Percentiles rank a stretch among this genome's conserved stretches.
Evolutionary conservation across 1,140 invertebrate species (phyloP).

Genomic region (Asobara japonica): DNA sequence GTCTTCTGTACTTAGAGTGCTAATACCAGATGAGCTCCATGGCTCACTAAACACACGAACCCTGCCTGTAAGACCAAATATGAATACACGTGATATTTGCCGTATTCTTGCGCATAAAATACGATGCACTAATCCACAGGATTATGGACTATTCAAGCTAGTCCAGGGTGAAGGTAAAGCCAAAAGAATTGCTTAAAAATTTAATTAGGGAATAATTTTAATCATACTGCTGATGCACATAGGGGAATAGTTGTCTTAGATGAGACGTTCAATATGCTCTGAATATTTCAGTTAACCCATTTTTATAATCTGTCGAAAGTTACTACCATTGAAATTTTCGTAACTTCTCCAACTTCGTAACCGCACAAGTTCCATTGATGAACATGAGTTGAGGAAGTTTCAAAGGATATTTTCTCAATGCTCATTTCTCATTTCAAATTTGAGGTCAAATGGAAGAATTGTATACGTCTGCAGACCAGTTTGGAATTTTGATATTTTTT

Average conservation of each 20-base stretch:
- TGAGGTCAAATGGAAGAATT: too few species aligned
- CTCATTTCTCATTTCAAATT: not conserved
- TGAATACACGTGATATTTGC: constrained; percentile 91
- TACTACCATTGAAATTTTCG: not conserved
- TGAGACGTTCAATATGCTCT: not conserved
- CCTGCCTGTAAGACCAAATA: constrained; percentile 89
- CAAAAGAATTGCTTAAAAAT: constrained; percentile 14
- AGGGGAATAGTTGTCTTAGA: not conserved
- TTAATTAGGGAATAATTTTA: constrained; percentile 6
- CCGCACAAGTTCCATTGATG: not conserved
- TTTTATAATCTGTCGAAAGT: not conserved
- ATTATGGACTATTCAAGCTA: constrained; percentile 93
- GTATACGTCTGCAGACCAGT: too few species aligned
- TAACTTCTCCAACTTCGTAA: not conserved
- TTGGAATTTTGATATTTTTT: too few species aligned
- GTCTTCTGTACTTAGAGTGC: constrained; percentile 84
- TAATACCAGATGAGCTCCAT: constrained; percentile 91
- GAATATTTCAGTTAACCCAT: not conserved
- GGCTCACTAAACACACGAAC: constrained; percentile 91
- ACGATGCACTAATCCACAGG: constrained; percentile 93
- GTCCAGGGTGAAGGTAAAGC: constrained; percentile 88
- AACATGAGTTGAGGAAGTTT: not conserved
- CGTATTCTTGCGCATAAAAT: constrained; percentile 93
- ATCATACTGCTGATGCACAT: too few species aligned
- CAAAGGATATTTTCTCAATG: not conserved